These are phyloP conservation scores for Heteractis magnifica DNA, from an alignment of 92 coral and sea anemone species.

Conservation along the genomic window DNA sequence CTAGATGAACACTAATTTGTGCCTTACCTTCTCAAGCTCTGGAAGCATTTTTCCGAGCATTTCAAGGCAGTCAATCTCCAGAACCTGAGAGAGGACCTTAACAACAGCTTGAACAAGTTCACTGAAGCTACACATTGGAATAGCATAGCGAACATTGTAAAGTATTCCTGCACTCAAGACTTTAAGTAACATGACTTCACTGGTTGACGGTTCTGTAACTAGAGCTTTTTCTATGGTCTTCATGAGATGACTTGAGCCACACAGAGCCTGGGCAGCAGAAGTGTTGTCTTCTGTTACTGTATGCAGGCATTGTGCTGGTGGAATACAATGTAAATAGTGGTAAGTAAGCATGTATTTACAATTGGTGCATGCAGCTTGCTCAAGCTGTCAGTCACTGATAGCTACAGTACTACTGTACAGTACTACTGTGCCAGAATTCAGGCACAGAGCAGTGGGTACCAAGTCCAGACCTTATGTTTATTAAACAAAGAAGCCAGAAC, in stretches of 20 bases:
- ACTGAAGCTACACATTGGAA: conserved; percentile 70
- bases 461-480: no score
- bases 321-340: neutral
- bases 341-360: neutral
- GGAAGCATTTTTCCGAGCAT: conserved; percentile 71
- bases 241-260: conserved; percentile 78
- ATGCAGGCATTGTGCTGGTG: conserved; percentile 87
- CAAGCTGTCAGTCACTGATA: neutral
- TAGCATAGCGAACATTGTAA: conserved; percentile 75
- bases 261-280: conserved; percentile 72
- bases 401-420: no score
- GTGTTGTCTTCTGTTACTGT: conserved; percentile 94
- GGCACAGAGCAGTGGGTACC: no score
- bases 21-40: conserved; percentile 58
- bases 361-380: no score
- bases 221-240: conserved; percentile 77
- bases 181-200: conserved; percentile 73
- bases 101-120: conserved; percentile 94
- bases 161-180: conserved; percentile 89
- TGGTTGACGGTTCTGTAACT: conserved; percentile 68
- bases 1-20: no score
- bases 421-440: no score
- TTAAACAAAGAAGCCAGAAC: no score
- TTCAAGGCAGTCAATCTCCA: conserved; percentile 77
- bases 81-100: conserved; percentile 76